phyloP scores from a whole-genome alignment of 2,113 vertebrate genomes.

The Numida meleagris region DNA sequence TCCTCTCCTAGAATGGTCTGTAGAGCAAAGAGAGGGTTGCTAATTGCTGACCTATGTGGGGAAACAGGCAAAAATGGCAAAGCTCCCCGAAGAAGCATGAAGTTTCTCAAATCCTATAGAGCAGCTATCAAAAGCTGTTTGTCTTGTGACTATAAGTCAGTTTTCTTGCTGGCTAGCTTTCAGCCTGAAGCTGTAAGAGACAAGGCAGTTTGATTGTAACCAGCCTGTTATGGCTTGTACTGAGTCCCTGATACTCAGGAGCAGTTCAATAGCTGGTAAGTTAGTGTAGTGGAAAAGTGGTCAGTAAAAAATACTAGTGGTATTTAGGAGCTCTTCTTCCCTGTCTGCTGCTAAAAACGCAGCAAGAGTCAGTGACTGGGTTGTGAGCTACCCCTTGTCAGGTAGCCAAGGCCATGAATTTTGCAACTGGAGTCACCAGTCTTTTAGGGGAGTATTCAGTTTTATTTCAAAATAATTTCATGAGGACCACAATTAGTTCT shows the following conservation, averaged over 20 bases:
- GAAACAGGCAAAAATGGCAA: background rate
- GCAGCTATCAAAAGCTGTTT: background rate
- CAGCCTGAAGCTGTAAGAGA: background rate
- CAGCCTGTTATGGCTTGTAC: background rate
- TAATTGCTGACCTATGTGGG: no score
- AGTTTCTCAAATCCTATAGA: background rate
- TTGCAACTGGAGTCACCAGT: background rate
- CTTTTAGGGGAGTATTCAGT: background rate
- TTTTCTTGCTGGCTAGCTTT: background rate
- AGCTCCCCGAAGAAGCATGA: background rate
- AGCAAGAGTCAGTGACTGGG: background rate
- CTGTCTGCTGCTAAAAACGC: background rate
- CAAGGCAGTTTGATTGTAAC: background rate
- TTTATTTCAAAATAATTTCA: background rate
- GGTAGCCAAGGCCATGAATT: accelerated
- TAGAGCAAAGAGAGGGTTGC: background rate
- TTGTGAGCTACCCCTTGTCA: background rate
- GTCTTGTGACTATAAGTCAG: background rate
- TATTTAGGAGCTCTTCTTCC: background rate
- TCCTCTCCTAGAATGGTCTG: no score
- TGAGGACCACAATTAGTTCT: background rate
- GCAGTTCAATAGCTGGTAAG: slow-evolving; percentile 53
- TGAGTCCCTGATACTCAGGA: background rate
- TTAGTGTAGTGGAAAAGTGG: background rate
- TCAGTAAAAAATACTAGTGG: slow-evolving; percentile 17